These are phyloP conservation scores for Achroia grisella DNA, from an alignment of 1,140 invertebrate species.

Conservation along the genomic window DNA sequence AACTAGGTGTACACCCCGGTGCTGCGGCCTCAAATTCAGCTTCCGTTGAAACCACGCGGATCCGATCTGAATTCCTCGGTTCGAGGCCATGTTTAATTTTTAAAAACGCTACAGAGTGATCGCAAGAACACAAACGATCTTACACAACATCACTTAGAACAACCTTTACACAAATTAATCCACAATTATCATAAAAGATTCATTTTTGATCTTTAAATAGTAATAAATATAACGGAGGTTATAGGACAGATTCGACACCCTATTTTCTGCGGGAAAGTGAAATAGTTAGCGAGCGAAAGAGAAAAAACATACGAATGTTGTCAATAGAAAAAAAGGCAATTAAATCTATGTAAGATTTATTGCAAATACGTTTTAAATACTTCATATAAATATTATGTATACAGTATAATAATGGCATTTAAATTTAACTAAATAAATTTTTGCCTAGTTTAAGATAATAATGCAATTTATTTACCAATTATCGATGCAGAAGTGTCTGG, in stretches of 20 bases:
- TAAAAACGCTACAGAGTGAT: slow-evolving; percentile 68
- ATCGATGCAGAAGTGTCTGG: no score
- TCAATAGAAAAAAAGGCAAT: slow-evolving; percentile 38
- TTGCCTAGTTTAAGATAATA: no score
- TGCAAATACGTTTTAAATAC: no score
- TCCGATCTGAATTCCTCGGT: slow-evolving; percentile 91
- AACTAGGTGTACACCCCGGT: slow-evolving; percentile 94
- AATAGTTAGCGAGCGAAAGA: slow-evolving; percentile 68
- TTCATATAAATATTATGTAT: no score
- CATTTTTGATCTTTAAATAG: slow-evolving; percentile 72
- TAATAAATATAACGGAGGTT: slow-evolving; percentile 73
- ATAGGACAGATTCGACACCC: slow-evolving; percentile 74
- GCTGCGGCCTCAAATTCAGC: slow-evolving; percentile 94
- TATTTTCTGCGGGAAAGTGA: slow-evolving; percentile 74
- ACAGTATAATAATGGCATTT: no score
- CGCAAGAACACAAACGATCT: slow-evolving; percentile 68
- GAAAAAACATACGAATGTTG: slow-evolving; percentile 58
- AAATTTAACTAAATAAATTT: no score
- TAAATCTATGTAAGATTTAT: no score
- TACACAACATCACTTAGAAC: slow-evolving; percentile 73
- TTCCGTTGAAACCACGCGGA: slow-evolving; percentile 98
- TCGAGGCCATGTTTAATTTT: slow-evolving; percentile 87
- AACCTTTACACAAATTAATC: slow-evolving; percentile 66
- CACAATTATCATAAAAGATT: slow-evolving; percentile 74
- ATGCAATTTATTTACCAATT: no score